Conservation (phyloP, 2,888 invertebrate genomes). For the Eristalinus aeneus region DNA sequence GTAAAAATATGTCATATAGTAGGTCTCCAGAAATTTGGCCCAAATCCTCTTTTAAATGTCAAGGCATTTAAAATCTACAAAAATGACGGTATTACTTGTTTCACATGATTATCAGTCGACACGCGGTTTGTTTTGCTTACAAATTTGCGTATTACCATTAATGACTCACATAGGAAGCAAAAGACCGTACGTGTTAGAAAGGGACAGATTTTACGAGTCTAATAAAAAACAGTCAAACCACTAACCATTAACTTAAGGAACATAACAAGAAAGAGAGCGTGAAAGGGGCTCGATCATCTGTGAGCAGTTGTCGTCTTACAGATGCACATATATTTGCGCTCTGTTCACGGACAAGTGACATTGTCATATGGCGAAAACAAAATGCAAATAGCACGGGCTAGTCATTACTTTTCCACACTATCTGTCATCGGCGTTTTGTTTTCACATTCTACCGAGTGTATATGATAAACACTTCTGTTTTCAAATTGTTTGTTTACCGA, state of each 20-base stretch:
- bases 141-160: slow-evolving; percentile 24
- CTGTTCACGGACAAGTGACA: not conserved
- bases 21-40: not conserved
- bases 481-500: not conserved
- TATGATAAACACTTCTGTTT: slow-evolving; percentile 5
- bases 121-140: slow-evolving; percentile 22
- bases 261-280: slow-evolving; percentile 1
- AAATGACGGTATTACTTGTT: not conserved
- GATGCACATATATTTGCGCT: not conserved
- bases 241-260: slow-evolving; percentile 4
- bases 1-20: not conserved
- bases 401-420: not conserved
- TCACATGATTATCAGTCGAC: slow-evolving; percentile 2
- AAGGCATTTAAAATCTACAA: not conserved
- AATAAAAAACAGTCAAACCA: not conserved
- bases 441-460: not conserved
- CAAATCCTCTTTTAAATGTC: not conserved
- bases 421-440: not conserved
- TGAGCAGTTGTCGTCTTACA: not conserved
- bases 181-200: not conserved
- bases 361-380: slow-evolving; percentile 26
- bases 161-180: not conserved
- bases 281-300: slow-evolving; percentile 21
- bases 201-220: not conserved
- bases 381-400: slow-evolving; percentile 10